These are phyloP conservation scores for Phoxinus phoxinus DNA, from an alignment of 2,113 vertebrate genomes.

Conservation along the genomic window DNA sequence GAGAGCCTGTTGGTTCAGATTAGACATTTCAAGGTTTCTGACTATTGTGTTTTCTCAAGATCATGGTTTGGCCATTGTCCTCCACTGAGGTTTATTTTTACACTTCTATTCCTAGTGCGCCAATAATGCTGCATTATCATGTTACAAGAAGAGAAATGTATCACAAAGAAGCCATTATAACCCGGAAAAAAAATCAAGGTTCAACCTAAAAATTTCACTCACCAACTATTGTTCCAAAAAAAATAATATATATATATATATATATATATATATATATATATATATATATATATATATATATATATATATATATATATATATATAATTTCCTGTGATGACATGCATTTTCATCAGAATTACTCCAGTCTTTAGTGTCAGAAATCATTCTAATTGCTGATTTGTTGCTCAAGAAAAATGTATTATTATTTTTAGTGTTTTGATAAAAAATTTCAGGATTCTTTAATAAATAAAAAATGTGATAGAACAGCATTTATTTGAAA, in stretches of 20 bases:
- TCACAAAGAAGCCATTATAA: neutral
- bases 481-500: too few relatives aligned
- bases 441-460: too few relatives aligned
- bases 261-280: neutral
- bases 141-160: neutral
- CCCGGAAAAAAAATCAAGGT: neutral
- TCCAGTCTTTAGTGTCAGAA: too few relatives aligned
- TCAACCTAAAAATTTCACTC: neutral
- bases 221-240: neutral
- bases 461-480: too few relatives aligned
- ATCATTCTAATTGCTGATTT: too few relatives aligned
- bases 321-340: too few relatives aligned
- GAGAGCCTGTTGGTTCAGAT: neutral
- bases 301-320: neutral
- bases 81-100: neutral
- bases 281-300: neutral
- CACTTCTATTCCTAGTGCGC: slow-evolving; percentile 6
- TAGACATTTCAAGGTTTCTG: slow-evolving; percentile 27
- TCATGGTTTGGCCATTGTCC: slow-evolving; percentile 4
- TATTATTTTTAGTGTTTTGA: too few relatives aligned
- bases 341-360: too few relatives aligned
- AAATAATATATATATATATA: neutral
- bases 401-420: too few relatives aligned
- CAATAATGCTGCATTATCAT: neutral
- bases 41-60: slow-evolving; percentile 11